phyloP scores from a whole-genome alignment of 2,113 vertebrate species.

The Cyanoramphus novaezelandiae region DNA sequence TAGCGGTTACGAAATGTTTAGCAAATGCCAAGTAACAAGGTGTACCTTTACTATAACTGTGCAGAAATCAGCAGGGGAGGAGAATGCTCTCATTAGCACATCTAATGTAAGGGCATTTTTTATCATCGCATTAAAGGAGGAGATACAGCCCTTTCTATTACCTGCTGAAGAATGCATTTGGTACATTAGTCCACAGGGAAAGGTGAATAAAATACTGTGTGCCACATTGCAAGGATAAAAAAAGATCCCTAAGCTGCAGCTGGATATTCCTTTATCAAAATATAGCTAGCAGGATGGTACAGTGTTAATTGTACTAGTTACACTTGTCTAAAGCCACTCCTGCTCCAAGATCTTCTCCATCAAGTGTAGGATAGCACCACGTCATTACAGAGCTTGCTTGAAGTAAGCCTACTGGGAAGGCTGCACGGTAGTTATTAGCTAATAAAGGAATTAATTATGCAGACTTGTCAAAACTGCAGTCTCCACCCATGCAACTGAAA shows the following conservation, averaged over 20 bases:
- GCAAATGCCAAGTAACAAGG: neutral
- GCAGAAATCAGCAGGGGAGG: neutral
- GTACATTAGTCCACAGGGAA: neutral
- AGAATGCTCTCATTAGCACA: neutral
- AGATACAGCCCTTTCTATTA: neutral
- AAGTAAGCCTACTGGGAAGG: neutral
- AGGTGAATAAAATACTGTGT: neutral
- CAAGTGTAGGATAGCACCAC: no score
- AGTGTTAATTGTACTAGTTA: neutral
- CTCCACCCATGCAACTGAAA: neutral
- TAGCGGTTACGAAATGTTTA: neutral
- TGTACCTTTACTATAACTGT: neutral
- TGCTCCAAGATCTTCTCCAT: neutral
- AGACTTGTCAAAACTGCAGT: neutral
- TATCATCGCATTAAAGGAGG: neutral
- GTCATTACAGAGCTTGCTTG: neutral
- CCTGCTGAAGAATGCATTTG: neutral
- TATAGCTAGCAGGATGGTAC: rapidly evolving
- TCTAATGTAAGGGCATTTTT: neutral
- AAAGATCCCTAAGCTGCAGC: neutral
- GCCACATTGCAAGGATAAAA: neutral
- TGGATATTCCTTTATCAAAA: neutral
- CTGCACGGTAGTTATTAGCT: neutral
- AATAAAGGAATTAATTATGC: neutral
- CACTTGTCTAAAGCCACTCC: neutral